A percentile compares a stretch with the other conserved stretches of the same genome.
These are phyloP conservation scores for Microcebus jonahi DNA, from an alignment of 2,113 vertebrate species.

Conservation along the genomic window DNA sequence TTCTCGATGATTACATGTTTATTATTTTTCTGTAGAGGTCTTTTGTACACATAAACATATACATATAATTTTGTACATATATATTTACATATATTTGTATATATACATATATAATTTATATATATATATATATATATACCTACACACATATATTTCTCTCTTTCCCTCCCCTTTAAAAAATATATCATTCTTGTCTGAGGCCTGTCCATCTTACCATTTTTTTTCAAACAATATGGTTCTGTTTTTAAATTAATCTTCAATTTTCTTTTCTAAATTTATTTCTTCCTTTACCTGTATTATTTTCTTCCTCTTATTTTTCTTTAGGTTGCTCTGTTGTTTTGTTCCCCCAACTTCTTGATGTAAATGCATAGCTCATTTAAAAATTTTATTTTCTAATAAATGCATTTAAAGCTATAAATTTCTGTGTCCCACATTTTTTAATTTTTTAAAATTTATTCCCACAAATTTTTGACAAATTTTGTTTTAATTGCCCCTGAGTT, in stretches of 20 bases:
- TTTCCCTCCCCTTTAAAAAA: not conserved
- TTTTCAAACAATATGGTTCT: not conserved
- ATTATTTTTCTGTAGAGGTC: not conserved
- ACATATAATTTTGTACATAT: not conserved
- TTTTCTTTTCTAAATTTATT: not conserved
- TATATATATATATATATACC: not conserved
- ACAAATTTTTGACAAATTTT: not conserved
- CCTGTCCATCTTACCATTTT: not conserved
- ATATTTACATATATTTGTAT: not conserved
- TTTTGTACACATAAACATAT: not conserved
- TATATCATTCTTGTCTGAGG: not conserved
- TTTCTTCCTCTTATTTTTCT: not conserved
- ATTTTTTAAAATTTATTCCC: not conserved
- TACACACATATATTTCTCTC: not conserved
- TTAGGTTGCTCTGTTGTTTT: not conserved
- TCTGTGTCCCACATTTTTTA: not conserved
- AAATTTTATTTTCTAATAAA: not conserved
- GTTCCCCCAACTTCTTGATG: not conserved
- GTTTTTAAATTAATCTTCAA: not conserved
- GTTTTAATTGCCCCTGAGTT: constrained; percentile 4
- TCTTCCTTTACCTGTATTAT: not conserved
- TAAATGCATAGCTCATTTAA: constrained; percentile 3
- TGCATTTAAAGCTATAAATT: not conserved
- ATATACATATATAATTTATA: not conserved
- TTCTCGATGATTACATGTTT: not conserved